Conservation (phyloP, 1,140 invertebrate genomes). For the Drosophila azteca region DNA sequence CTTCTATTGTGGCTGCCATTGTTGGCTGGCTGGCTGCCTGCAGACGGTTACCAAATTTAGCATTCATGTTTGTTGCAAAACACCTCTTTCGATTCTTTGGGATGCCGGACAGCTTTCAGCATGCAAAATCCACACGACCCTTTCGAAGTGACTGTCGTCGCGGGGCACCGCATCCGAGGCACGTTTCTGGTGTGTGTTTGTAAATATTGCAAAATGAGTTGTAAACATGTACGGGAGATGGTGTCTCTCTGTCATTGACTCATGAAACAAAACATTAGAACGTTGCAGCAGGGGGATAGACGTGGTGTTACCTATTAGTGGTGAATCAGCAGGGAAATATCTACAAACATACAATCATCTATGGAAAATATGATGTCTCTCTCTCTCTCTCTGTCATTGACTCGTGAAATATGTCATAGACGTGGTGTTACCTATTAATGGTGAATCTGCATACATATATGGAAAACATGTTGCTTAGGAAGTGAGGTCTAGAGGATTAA, state of each 20-base stretch:
- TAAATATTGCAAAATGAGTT: slow-evolving; percentile 68
- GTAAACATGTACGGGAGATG: slow-evolving; percentile 33
- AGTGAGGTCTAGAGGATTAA: no score
- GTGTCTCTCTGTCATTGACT: slow-evolving; percentile 55
- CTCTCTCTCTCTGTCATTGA: no score
- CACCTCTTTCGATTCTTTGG: slow-evolving; percentile 53
- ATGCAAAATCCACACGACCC: slow-evolving; percentile 60
- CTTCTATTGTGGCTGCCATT: slow-evolving; percentile 4
- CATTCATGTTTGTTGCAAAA: slow-evolving; percentile 56
- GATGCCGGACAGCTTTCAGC: slow-evolving; percentile 34
- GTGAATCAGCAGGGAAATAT: no score
- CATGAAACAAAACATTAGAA: slow-evolving; percentile 39
- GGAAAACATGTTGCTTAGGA: not conserved
- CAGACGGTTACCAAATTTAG: slow-evolving; percentile 49
- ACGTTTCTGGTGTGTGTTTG: slow-evolving; percentile 25
- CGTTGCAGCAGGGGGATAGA: not conserved
- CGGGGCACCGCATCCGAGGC: slow-evolving; percentile 14
- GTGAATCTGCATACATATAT: not conserved
- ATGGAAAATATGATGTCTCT: not conserved
- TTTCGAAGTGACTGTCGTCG: slow-evolving; percentile 72
- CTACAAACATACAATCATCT: no score
- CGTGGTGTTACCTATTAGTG: not conserved
- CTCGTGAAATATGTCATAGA: no score
- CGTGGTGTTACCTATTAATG: not conserved
- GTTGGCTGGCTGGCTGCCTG: slow-evolving; percentile 10